Base-by-base conservation (phyloP, 35 echinoderm and acorn worm genomes). In the Diadema setosum region DNA sequence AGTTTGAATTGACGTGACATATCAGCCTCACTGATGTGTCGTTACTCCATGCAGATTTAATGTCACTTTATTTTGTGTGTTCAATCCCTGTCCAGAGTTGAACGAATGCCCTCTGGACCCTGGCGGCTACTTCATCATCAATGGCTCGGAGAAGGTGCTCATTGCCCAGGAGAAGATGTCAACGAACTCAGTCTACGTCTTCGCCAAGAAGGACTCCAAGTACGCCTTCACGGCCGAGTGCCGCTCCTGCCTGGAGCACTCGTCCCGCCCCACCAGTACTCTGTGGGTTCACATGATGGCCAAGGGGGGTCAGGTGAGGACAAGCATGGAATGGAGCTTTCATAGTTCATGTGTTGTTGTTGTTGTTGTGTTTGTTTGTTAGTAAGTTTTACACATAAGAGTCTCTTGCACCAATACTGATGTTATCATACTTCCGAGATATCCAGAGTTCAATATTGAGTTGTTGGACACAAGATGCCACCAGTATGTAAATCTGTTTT, bases 91-190 rank as follows among this genome's bases (percentile, higher is more conserved):
- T n/a, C n/a, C n/a, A 99, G 92, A 99, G 65, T 94, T 98, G 78
- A 92, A 94, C 39, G 96, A 99, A 46, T 99, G 96, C 83, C 96
- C 96, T 5, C 74, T 99, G 18, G 96, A 98, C 80, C 96, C 96
- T 30, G 96, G 96, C 2, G 92, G 96, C 26, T 99, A 99, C 59
- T 98, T 99, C 75, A 99, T 99, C 83, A 99, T 99, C 76, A 99
- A 95, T 23, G 96, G 92, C 4, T 95, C 92, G 26, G 93, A 95
- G 55, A 99, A 99, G 82, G 96, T 99, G 15, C 93, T 99, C 42
- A 95, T 99, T 42, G 96, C 96, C 21, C 96, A 94, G 29, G 96
- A 95, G 82, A 99, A 99, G 82, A 99, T 94, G 96, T 86, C 96
- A 26, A 99, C 96, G 58, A 99, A 99, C 73, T 90, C 92, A 0